Base-by-base conservation (phyloP, 1,140 invertebrate genomes). In the Ridgeia piscesae region DNA sequence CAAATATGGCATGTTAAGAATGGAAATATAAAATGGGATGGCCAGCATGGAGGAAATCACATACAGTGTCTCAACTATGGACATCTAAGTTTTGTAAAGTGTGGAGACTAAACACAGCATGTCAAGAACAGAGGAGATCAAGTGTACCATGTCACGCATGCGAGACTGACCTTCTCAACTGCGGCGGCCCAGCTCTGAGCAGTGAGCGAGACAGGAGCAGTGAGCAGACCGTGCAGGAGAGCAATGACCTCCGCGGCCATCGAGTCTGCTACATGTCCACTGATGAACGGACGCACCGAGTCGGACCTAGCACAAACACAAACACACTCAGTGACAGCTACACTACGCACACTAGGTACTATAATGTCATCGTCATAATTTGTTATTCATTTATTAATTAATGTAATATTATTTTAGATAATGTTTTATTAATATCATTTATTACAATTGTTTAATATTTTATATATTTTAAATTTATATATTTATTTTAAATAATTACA, bases 231-330 rank as follows among this genome's bases (percentile, higher is more conserved):
- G 92, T 96, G 95, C 0, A 96, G 93, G 11, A 96, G 93, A 11
- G 94, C 94, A 35, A 96, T 96, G 48, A 96, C 95, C 93, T 96
- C 95, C 0, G 95, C 95, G 35, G 96, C 95, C 95, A 96, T 96
- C 91, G 94, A 95, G 93, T 96, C 96, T 33, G 96, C 96, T 1
- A 96, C 96, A 92, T 96, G 95, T 42, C 96, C 95, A 94, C 95
- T 96, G 93, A 96, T 95, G 94, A 96, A 96, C 48, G 95, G 95
- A 89, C 96, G 94, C 6, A 96, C 94, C 88, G 95, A 95, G 93
- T 96, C 95, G 92, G 94, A 95, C 34, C 89, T 34, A 33, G 11
- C 95, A 93, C 96, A 96, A 50, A 95, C 95, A 89, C 96, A 94
- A 1, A 96, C 94, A 88, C 95, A 95, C 93, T 96, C 95, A 92